Conservation (phyloP, 2,113 vertebrate species). For the Lagopus muta region DNA sequence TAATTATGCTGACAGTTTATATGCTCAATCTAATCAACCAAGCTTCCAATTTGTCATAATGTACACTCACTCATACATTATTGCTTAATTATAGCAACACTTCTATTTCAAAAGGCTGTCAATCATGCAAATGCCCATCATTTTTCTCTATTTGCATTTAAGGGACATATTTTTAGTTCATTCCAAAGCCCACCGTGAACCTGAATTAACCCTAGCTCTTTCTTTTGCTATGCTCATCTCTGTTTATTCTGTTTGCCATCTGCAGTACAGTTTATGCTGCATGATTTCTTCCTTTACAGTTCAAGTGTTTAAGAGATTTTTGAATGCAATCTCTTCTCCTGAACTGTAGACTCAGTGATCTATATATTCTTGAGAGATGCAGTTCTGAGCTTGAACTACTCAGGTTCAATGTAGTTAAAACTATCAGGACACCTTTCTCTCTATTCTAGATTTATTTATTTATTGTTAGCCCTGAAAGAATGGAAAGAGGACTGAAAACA, state of each 20-base stretch:
- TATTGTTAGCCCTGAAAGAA: neutral
- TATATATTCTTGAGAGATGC: neutral
- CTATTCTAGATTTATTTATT: neutral
- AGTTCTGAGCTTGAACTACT: neutral
- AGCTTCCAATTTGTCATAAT: constrained; percentile 86
- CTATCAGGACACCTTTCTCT: neutral
- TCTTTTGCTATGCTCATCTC: neutral
- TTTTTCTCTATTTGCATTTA: constrained; percentile 76
- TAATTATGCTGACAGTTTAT: constrained; percentile 87
- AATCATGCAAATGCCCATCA: constrained; percentile 78
- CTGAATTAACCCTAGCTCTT: constrained; percentile 63
- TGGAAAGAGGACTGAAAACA: neutral
- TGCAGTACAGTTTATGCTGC: neutral
- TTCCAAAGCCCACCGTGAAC: constrained; percentile 56
- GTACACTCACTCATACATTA: constrained; percentile 85
- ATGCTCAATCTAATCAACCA: constrained; percentile 86
- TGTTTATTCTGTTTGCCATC: constrained; percentile 1
- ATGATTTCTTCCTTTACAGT: constrained; percentile 34
- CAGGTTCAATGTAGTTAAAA: neutral
- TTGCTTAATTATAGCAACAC: constrained; percentile 85
- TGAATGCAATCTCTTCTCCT: neutral
- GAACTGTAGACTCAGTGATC: neutral
- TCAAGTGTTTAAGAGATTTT: constrained; percentile 3
- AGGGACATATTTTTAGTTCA: constrained; percentile 75
- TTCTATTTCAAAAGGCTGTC: constrained; percentile 82